Evolutionary conservation across 2,888 invertebrate species (phyloP), one percentile per base, ranked within the genome.

Genomic region (Leptothorax acervorum): DNA sequence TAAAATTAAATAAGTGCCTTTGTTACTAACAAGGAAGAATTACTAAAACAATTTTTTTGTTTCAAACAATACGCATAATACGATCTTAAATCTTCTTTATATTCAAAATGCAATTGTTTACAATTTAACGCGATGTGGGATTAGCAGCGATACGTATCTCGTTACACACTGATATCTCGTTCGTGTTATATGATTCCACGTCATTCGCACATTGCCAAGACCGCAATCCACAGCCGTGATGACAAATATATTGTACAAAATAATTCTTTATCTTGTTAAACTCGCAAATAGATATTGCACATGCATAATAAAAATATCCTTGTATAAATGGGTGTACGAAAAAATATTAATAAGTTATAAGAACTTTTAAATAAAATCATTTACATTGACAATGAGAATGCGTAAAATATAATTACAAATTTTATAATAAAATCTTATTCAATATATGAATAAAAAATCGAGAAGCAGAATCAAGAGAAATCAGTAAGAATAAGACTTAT

Each of bases 231-330:
- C 31, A 31, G n/a, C 18, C 23, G n/a, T 45, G 15, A 57, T 31
- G 18, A 57, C 42, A 45, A 42, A 70, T 11, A 57, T 15, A 28
- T n/a, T 70, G 11, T 45, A 42, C 12, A 68, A 42, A 78, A 42
- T 55, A 78, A 78, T 55, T 39, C 28, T 53, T 8, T 28, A 42
- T 8, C 4, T 78, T 53, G 28, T 68, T 4, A 55, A 78, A 78
- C 3, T 23, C 9, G n/a, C 28, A 66, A 68, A 76, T 42, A 53
- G 3, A 55, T 55, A 39, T 68, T 55, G n/a, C n/a, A 28, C n/a
- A 0, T 23, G 23, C 23, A 23, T 0, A 31, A 35, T 70, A 55
- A 78, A 55, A 51, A 39, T 42, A 42, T 39, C 3, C 11, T 75
- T 23, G 62, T 12, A 9, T 3, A 53, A 55, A 31, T 18, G 4